Evolutionary conservation across 1,140 invertebrate species (phyloP).

Genomic region (Anadara kagoshimensis): DNA sequence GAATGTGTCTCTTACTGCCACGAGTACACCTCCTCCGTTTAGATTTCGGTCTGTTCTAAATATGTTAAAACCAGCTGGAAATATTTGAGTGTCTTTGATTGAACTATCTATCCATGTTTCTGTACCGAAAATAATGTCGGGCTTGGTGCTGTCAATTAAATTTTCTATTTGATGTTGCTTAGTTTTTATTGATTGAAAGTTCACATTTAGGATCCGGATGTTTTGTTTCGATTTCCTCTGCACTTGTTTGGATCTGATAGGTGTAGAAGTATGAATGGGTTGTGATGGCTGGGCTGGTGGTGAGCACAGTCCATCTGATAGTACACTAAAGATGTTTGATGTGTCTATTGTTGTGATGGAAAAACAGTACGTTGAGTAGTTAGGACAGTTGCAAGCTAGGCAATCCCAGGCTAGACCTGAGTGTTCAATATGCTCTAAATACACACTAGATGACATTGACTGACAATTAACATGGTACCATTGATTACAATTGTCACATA

Average conservation of each 20-base stretch:
- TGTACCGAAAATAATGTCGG: no score
- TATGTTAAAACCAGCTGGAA: no score
- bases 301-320: conserved; percentile 5
- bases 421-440: conserved; percentile 15
- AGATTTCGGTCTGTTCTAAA: no score
- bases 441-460: not conserved
- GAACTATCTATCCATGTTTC: no score
- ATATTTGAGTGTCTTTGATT: no score
- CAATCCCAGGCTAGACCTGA: conserved; percentile 16
- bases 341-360: not conserved
- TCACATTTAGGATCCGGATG: conserved; percentile 28
- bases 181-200: conserved; percentile 27
- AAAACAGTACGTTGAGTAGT: conserved; percentile 22
- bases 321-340: conserved; percentile 19
- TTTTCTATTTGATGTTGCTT: conserved; percentile 14
- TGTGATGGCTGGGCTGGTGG: not conserved
- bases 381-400: conserved; percentile 30
- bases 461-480: conserved; percentile 41
- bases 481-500: conserved; percentile 34
- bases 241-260: not conserved
- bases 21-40: no score
- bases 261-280: conserved; percentile 40
- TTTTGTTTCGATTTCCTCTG: not conserved
- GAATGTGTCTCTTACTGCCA: no score
- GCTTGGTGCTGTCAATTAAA: no score